Evolutionary conservation across 35 echinoderm and acorn worm species (phyloP), one percentile per base, ranked within the genome.

Genomic region (Eucidaris tribuloides): DNA sequence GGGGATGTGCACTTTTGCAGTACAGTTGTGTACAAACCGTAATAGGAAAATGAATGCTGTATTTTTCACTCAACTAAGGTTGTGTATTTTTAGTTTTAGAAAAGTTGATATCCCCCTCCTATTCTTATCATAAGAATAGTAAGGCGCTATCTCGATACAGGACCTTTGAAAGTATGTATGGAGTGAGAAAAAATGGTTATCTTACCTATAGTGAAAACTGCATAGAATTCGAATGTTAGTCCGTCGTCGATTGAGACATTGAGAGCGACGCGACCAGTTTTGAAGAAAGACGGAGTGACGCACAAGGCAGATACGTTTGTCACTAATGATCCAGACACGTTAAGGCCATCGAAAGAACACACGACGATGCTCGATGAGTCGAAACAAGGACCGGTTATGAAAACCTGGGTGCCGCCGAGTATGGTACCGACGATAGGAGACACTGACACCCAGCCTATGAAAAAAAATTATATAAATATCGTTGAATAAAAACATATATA

Each of bases 231-330:
- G 37, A 74, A 38, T 14, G 35, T 42, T 15, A 40, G 25, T 44
- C 79, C 79, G 22, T 43, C 50, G 43, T 81, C 29, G 36, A 40
- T 17, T 1, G 79, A 81, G 14, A 81, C 58, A n/a, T 33, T 62
- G 17, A 81, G 56, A 18, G 52, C 49, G 14, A 81, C 2, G 1
- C 79, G 79, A 61, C 79, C 79, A 43, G 58, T 61, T 81, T 81
- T 61, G 42, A 81, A 81, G 50, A 81, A 56, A 22, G 58, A 35
- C 18, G 79, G 79, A 20, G 46, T 81, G 17, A 81, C 52, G 56
- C 79, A 81, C 3, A 56, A 9, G 17, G 79, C 79, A 41, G 48
- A 5, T 14, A 30, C 23, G 34, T 59, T 14, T 37, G 79, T 59
- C 18, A 81, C 32, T 6, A 58, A 27, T 22, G 20, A 35, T 39